Percentiles rank a stretch among this genome's conserved stretches.
phyloP scores from a whole-genome alignment of 2,113 vertebrate species.

The Lutjanus erythropterus region DNA sequence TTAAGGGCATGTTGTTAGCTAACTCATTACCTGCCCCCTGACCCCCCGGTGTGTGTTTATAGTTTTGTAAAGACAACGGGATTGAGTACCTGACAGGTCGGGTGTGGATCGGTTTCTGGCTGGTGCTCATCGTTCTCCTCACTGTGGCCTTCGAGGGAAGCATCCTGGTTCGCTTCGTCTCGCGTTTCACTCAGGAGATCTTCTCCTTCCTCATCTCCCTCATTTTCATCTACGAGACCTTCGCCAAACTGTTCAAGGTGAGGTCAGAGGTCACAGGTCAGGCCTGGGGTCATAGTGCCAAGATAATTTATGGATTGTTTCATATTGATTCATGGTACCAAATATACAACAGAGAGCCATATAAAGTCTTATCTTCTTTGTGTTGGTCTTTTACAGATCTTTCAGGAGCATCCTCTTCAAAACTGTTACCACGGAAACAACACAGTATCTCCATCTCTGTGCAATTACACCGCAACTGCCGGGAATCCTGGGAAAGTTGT shows the following conservation, averaged over 20 bases:
- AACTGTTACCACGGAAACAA: constrained; percentile 83
- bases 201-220: constrained; percentile 95
- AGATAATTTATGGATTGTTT: background rate
- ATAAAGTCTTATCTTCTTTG: background rate
- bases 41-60: background rate
- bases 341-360: background rate
- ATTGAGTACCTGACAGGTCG: constrained; percentile 95
- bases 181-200: constrained; percentile 96
- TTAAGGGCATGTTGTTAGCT: too few species aligned
- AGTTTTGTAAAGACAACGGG: constrained; percentile 90
- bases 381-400: constrained; percentile 85
- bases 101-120: constrained; percentile 96
- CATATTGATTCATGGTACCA: background rate
- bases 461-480: constrained; percentile 16
- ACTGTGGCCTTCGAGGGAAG: constrained; percentile 96
- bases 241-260: constrained; percentile 92
- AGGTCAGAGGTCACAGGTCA: constrained; percentile 2
- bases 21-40: background rate
- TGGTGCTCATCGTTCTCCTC: constrained; percentile 91
- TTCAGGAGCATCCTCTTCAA: constrained; percentile 91
- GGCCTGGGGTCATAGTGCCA: background rate
- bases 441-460: constrained; percentile 50
- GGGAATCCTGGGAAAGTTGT: constrained; percentile 39
- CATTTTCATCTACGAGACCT: constrained; percentile 97
- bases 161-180: constrained; percentile 94